phyloP scores from a whole-genome alignment of 2,888 invertebrate genomes.

The Brenthis ino region DNA sequence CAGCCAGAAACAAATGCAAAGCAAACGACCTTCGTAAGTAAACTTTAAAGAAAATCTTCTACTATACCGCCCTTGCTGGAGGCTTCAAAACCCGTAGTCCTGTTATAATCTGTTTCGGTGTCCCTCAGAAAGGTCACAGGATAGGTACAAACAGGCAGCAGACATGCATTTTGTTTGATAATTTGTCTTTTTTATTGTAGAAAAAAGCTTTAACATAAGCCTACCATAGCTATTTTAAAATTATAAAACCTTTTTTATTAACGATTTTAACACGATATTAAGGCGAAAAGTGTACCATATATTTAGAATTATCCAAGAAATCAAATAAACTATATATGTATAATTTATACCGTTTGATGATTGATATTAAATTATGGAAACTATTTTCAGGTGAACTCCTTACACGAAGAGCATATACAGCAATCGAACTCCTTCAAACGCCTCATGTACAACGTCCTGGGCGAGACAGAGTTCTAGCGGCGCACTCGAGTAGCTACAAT shows the following conservation, averaged over 20 bases:
- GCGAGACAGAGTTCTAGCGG: conserved; percentile 85
- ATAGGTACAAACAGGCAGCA: no score
- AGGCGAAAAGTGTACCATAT: no score
- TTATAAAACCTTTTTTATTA: no score
- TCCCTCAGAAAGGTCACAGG: no score
- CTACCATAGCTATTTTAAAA: neutral
- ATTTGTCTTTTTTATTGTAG: neutral
- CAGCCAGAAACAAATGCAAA: conserved; percentile 66
- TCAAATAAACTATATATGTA: neutral
- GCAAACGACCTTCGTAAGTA: conserved; percentile 78
- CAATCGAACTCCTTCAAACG: conserved; percentile 96
- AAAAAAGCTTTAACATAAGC: neutral
- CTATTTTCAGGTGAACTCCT: conserved; percentile 83
- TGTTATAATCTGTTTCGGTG: no score
- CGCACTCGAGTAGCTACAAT: neutral
- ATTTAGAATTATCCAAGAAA: neutral
- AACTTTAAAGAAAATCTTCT: neutral
- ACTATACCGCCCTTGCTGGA: no score
- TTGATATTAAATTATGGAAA: neutral
- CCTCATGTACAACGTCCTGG: conserved; percentile 94
- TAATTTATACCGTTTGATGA: neutral
- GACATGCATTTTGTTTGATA: no score
- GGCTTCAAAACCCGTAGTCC: no score
- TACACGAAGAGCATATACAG: conserved; percentile 91
- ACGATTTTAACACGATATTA: neutral